Evolutionary conservation across 1,140 invertebrate genomes (phyloP).

Genomic region (Pseudobourletiella spinata): DNA sequence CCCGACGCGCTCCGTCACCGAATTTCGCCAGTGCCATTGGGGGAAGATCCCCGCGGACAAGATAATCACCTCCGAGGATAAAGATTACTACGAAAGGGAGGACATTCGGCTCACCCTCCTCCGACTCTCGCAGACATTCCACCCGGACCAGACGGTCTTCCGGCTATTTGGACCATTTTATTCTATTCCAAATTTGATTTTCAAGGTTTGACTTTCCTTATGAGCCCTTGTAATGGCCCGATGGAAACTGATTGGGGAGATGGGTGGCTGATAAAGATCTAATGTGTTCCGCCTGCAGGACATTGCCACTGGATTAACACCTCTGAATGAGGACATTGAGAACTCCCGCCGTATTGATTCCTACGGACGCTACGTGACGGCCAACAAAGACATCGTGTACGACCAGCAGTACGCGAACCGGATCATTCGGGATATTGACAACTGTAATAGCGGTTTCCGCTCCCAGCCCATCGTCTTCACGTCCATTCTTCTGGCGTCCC

Average conservation of each 20-base stretch:
- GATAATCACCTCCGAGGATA: conserved; percentile 31
- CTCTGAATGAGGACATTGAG: conserved; percentile 27
- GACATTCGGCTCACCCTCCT: conserved; percentile 32
- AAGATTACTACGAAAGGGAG: conserved; percentile 30
- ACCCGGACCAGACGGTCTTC: conserved; percentile 32
- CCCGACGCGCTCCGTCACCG: conserved; percentile 27
- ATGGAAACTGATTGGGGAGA: too few species aligned
- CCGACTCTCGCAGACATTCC: conserved; percentile 32
- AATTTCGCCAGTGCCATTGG: conserved; percentile 36
- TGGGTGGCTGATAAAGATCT: not conserved
- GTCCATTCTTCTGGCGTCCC: too few species aligned
- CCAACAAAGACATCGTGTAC: conserved; percentile 34
- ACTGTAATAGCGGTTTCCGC: conserved; percentile 31
- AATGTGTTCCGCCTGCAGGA: conserved; percentile 19
- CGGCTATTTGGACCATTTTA: conserved; percentile 34
- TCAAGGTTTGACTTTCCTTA: conserved; percentile 25
- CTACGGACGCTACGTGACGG: conserved; percentile 28
- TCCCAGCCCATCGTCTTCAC: too few species aligned
- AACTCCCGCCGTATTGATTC: conserved; percentile 30
- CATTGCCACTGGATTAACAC: conserved; percentile 28
- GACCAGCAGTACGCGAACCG: conserved; percentile 33
- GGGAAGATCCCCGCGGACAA: conserved; percentile 32
- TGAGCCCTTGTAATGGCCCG: not conserved
- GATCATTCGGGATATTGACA: conserved; percentile 32
- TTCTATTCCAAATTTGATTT: conserved; percentile 31